Evolutionary conservation across 2,888 invertebrate genomes (phyloP), one percentile per base, ranked within the genome.

Genomic region (Lasioglossum marginatum): DNA sequence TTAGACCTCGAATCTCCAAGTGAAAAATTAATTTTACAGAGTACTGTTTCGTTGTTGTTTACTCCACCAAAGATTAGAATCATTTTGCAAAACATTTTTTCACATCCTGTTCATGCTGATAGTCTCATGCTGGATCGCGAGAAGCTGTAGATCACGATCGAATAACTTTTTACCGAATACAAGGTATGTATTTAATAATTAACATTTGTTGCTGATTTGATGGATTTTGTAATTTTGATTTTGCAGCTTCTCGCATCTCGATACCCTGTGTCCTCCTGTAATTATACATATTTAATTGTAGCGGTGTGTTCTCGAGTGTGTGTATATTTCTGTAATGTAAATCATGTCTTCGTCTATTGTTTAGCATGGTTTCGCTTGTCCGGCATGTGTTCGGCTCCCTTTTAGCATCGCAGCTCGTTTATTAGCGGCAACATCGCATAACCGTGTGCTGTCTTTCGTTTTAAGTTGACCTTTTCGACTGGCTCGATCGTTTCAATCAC

Each of bases 291-390:
- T 48, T 60, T 66, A 40, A 68, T 68, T 1, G 66, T 68, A 68
- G 66, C 34, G 66, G 23, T 19, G 34, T 37, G 66, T 68, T 68
- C 19, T 23, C 34, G 10, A 10, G 66, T 19, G 66, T n/a, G 8
- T 31, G 48, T 27, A 84, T 3, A 68, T 63, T 57, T 72, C 23
- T 37, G 37, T 40, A 86, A 63, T 40, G 86, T 76, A 60, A 80
- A 81, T 81, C 76, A 68, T 27, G 34, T 68, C 27, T 57, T 63
- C n/a, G 70, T 77, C 37, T 79, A 68, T 75, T 34, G 73, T 31
- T 81, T 60, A 73, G 79, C 90, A 88, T 86, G 80, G 73, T 82
- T 82, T 70, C 74, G 88, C 75, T 89, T 89, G 34, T 76, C 31
- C 52, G 75, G 86, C 78, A 85, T 80, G 81, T 74, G 77, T 82